Conservation (phyloP, 2,113 vertebrate species). For the Acinonyx jubatus region DNA sequence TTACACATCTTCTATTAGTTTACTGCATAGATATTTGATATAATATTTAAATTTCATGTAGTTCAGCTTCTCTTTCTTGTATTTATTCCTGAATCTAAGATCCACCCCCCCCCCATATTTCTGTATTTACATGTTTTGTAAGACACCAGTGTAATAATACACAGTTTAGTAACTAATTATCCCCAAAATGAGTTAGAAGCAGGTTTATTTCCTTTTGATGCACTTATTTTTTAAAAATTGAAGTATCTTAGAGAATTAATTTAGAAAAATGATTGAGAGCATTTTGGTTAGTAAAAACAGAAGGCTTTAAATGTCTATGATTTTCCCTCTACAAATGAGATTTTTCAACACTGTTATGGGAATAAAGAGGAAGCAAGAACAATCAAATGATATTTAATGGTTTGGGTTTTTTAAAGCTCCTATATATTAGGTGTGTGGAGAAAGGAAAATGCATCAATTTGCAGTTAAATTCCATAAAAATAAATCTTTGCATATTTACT, state of each 20-base stretch:
- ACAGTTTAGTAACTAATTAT: not conserved
- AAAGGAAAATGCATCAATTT: not conserved
- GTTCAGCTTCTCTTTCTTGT: not conserved
- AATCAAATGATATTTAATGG: not conserved
- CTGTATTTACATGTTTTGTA: not conserved
- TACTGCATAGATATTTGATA: not conserved
- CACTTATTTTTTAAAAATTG: not conserved
- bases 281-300: slow-evolving; percentile 16
- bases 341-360: not conserved
- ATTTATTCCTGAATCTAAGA: not conserved
- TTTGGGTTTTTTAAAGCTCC: not conserved
- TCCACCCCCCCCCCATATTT: not conserved
- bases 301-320: not conserved
- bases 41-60: not conserved
- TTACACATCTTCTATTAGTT: not conserved
- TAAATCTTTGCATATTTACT: not conserved
- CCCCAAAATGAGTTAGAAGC: not conserved
- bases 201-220: not conserved
- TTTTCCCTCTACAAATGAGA: slow-evolving; percentile 33
- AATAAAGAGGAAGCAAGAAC: not conserved
- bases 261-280: not conserved
- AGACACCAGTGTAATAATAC: not conserved
- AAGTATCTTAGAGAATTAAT: slow-evolving; percentile 45
- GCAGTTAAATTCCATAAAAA: not conserved
- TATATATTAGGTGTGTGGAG: not conserved